phyloP scores from a whole-genome alignment of 2,113 vertebrate species.

The Alosa alosa region DNA sequence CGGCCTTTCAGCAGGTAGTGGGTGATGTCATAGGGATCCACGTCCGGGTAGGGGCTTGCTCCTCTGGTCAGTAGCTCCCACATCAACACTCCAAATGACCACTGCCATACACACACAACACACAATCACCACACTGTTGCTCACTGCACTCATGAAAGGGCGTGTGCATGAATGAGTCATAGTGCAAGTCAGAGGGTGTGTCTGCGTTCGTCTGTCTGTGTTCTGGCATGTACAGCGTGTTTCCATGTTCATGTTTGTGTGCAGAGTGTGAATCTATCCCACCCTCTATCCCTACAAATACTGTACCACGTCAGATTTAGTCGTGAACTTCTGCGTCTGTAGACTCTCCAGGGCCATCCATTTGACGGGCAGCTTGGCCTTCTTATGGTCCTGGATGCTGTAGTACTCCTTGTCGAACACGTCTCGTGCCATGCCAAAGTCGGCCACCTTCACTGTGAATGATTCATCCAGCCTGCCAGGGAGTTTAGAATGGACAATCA shows the following conservation, averaged over 20 bases:
- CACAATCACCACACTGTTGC: neutral
- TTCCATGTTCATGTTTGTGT: neutral
- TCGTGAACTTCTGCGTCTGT: slow-evolving; percentile 93
- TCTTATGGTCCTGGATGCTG: slow-evolving; percentile 81
- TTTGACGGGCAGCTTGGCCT: slow-evolving; percentile 89
- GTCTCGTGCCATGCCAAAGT: slow-evolving; percentile 93
- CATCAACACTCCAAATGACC: slow-evolving; percentile 94
- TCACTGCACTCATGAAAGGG: neutral
- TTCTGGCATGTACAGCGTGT: neutral
- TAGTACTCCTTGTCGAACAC: slow-evolving; percentile 96
- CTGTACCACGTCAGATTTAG: slow-evolving; percentile 90
- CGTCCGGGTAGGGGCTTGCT: slow-evolving; percentile 85
- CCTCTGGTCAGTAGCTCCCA: slow-evolving; percentile 97
- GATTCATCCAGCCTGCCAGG: slow-evolving; percentile 85
- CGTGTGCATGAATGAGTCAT: neutral
- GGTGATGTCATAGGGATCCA: slow-evolving; percentile 91
- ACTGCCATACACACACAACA: slow-evolving; percentile 65
- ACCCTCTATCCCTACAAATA: neutral
- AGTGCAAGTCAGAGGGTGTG: neutral
- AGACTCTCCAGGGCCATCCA: slow-evolving; percentile 98
- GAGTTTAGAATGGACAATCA: neutral
- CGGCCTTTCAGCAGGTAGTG: slow-evolving; percentile 83
- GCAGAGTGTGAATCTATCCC: neutral
- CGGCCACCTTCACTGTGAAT: slow-evolving; percentile 92
- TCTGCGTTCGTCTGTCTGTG: neutral